Conservation (phyloP, 2,888 invertebrate genomes). For the Hemicrepidius hirtus region DNA sequence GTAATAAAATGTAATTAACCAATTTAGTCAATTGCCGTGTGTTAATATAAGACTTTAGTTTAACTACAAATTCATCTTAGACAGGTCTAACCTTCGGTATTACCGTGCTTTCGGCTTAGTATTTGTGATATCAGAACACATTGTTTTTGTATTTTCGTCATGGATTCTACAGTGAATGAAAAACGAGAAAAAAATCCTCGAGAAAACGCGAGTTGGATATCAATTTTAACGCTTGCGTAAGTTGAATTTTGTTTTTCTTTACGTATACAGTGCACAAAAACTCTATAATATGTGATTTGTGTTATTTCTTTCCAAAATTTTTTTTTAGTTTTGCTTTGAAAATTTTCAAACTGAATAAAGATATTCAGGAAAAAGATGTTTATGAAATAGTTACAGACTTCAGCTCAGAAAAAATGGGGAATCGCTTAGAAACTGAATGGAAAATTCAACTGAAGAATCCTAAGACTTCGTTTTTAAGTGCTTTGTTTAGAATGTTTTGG, state of each 20-base stretch:
- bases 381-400: constrained; percentile 75
- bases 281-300: too few species aligned
- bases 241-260: too few species aligned
- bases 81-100: too few species aligned
- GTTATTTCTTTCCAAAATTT: too few species aligned
- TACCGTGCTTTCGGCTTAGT: too few species aligned
- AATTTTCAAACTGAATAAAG: constrained; percentile 78
- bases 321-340: constrained; percentile 80
- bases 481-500: constrained; percentile 46
- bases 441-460: constrained; percentile 55
- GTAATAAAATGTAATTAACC: too few species aligned
- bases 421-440: constrained; percentile 69
- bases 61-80: too few species aligned
- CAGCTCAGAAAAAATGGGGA: constrained; percentile 72
- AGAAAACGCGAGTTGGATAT: constrained; percentile 77
- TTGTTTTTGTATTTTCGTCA: not conserved
- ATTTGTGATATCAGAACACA: too few species aligned
- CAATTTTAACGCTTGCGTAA: constrained; percentile 75
- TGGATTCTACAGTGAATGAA: not conserved
- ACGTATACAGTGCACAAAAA: too few species aligned
- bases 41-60: too few species aligned
- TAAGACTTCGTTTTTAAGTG: not conserved
- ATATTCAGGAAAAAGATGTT: constrained; percentile 78
- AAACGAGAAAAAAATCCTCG: constrained; percentile 76
- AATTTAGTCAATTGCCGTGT: too few species aligned